Base-by-base conservation (phyloP, 2,113 vertebrate species). In the Mustelus asterias region DNA sequence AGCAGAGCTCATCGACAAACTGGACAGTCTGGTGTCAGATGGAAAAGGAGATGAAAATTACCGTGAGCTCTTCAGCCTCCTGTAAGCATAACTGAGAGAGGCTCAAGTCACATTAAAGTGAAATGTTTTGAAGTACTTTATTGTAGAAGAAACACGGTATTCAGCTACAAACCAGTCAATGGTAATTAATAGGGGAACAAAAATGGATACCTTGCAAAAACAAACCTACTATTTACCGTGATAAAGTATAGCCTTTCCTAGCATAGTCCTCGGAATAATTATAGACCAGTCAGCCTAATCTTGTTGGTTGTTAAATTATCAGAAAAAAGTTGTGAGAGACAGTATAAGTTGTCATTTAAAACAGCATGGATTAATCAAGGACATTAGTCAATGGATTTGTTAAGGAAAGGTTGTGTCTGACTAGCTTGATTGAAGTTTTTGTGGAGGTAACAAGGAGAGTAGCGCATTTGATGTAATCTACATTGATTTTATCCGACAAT, bases 21-120 rank as follows among this genome's bases (percentile, higher is more conserved):
- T 99, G 98, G 99, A 99, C 97, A 99, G 98, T 97, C 98, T 99
- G 98, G 99, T 99, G 95, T 99, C 99, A 0, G 99, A 99, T 96
- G 99, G 99, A 96, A 99, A 98, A 97, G 99, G 99, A n/a, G 99
- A 99, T 95, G 99, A 99, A 97, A 99, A 99, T 97, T 99, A 99
- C 98, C 97, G 99, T 96, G 99, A 99, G 96, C 98, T 99, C 97
- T 99, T 99, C 98, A 98, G 98, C 97, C 98, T 99, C 96, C 98
- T 99, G 99, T 99, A 98, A 99, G 99, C 96, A 95, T n/a, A 95
- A 95, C 96, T 83, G 96, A 95, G 65, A 95, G 37, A 4, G 44
- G 10, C 13, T 72, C 24, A 67, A 67, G 41, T 72, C 29, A 54
- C 67, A 95, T 48, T 76, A 72, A 14, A 44, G 67, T 69, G 63